Base-by-base conservation (phyloP, 2,113 vertebrate genomes). In the Myotis davidii region DNA sequence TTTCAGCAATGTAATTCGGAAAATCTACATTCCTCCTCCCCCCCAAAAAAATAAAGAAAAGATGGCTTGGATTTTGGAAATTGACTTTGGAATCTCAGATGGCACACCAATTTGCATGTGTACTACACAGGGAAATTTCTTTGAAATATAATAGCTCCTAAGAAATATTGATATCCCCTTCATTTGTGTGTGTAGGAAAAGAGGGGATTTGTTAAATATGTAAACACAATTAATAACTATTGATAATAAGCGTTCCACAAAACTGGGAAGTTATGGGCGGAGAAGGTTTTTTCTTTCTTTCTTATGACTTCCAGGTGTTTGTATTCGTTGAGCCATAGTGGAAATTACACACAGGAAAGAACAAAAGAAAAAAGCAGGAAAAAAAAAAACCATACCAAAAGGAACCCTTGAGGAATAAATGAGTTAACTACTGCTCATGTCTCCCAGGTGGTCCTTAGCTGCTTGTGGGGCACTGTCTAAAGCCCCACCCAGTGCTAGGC, bases 181-280 rank as follows among this genome's bases (percentile, higher is more conserved):
- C 48, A 39, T 79, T 69, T 88, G 18, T 69, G 18, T 87, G 34
- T 65, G 18, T 59, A 70, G 84, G 5, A 81, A 61, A 84, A 21
- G 25, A 85, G 69, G 34, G n/a, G 59, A 61, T 61, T 61, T 61
- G 25, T 27, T 12, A 61, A 27, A 23, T 64, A 83, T 79, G 39
- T 78, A 83, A 70, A 85, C 39, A 86, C 7, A 85, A 64, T 69
- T 56, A 70, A 59, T 74, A 85, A 50, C 34, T 94, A 29, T 70
- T 92, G 70, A 59, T 86, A 93, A 61, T 91, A 69, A 95, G 67
- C 20, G 78, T 96, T 89, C 29, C 34, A 69, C 34, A 84, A 86
- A 73, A 56, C 48, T 56, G n/a, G 34, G 74, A 83, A 59, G 42
- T 88, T 89, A 52, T 45, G 65, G 27, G 34, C 61, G 65, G 32